Conservation (phyloP, 2,797 vertebrate genomes). For the Australoheros facetus region DNA sequence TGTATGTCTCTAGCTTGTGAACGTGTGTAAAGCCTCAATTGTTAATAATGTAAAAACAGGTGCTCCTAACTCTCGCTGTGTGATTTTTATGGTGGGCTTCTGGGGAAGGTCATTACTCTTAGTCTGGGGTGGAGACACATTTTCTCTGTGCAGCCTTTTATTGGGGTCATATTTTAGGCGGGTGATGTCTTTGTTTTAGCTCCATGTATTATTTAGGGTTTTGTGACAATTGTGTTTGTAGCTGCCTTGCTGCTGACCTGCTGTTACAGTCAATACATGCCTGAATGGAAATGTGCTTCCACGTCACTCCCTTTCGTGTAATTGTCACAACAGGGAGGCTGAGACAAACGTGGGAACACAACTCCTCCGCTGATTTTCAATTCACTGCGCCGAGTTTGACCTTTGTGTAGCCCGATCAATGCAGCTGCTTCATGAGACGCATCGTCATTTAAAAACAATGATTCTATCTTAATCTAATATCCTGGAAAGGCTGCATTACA, state of each 20-base stretch:
- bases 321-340: slow-evolving; percentile 62
- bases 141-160: slow-evolving; percentile 56
- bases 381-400: slow-evolving; percentile 61
- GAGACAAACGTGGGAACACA: slow-evolving; percentile 63
- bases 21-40: slow-evolving; percentile 17
- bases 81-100: slow-evolving; percentile 54
- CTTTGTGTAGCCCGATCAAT: slow-evolving; percentile 64
- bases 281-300: slow-evolving; percentile 63
- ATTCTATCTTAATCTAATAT: slow-evolving; percentile 22
- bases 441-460: slow-evolving; percentile 33
- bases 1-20: slow-evolving; percentile 14
- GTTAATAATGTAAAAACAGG: slow-evolving; percentile 69
- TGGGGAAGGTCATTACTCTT: slow-evolving; percentile 62
- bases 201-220: slow-evolving; percentile 67
- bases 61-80: slow-evolving; percentile 45
- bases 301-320: slow-evolving; percentile 55
- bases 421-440: slow-evolving; percentile 42
- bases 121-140: slow-evolving; percentile 34
- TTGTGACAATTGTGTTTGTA: slow-evolving; percentile 67
- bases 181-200: slow-evolving; percentile 69
- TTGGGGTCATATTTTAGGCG: slow-evolving; percentile 64
- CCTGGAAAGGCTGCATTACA: slow-evolving; percentile 17
- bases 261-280: slow-evolving; percentile 66
- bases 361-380: slow-evolving; percentile 67
- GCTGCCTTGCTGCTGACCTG: slow-evolving; percentile 58